These are phyloP conservation scores for Cotesia typhae DNA, from an alignment of 1,140 invertebrate genomes.

Conservation along the genomic window DNA sequence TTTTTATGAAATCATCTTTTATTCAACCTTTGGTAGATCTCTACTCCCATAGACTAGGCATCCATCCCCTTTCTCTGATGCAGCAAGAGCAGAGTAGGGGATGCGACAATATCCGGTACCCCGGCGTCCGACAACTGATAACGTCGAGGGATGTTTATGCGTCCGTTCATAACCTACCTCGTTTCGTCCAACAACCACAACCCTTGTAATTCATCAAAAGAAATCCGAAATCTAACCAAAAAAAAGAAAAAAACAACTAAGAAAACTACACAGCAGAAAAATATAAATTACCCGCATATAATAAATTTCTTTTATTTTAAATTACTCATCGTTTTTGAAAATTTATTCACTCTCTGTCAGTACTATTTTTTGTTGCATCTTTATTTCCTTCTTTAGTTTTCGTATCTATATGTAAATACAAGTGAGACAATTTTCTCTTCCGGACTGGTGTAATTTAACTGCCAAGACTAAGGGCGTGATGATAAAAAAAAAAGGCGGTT, in stretches of 20 bases:
- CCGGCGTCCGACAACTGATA: constrained; percentile 68
- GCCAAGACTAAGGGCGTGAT: constrained; percentile 49
- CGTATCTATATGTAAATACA: constrained; percentile 64
- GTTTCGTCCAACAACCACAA: constrained; percentile 46
- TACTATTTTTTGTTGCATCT: constrained; percentile 1
- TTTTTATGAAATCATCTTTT: background rate
- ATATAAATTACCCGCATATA: background rate
- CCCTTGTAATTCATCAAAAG: constrained; percentile 41
- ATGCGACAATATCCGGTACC: constrained; percentile 68
- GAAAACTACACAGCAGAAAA: background rate
- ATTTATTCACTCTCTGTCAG: constrained; percentile 1
- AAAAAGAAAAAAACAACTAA: background rate
- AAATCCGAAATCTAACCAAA: background rate
- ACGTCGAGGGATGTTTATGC: constrained; percentile 66
- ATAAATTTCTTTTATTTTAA: too few species aligned
- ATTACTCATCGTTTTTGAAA: constrained; percentile 5
- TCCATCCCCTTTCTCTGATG: constrained; percentile 40
- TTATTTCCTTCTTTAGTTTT: constrained; percentile 35
- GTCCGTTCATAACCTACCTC: constrained; percentile 64
- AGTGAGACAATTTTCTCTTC: constrained; percentile 55
- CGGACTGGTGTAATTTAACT: constrained; percentile 55
- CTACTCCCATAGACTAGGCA: constrained; percentile 30
- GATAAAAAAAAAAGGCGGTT: constrained; percentile 39
- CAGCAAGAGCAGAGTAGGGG: constrained; percentile 58
- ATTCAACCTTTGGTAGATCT: constrained; percentile 3